A percentile compares a stretch with the other conserved stretches of the same genome.
phyloP scores from a whole-genome alignment of 2,888 invertebrate genomes.

The Campaea margaritaria region DNA sequence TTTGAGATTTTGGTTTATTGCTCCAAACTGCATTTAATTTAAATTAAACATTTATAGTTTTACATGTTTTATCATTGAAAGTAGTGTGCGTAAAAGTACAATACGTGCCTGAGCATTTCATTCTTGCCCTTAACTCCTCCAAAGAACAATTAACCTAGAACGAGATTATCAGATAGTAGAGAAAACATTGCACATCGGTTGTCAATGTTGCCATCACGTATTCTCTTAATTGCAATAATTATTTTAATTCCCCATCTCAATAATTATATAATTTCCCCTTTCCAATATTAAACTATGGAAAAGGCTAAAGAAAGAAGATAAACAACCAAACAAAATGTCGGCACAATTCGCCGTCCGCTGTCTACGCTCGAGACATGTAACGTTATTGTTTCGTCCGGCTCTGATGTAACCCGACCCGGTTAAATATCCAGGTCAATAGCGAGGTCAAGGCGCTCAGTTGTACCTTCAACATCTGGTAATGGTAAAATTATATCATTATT shows the following conservation, averaged over 20 bases:
- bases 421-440: conserved; percentile 61
- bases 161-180: too few species aligned
- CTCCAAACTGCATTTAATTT: too few species aligned
- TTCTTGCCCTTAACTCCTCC: too few species aligned
- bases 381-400: conserved; percentile 46
- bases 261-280: too few species aligned
- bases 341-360: conserved; percentile 8
- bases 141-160: too few species aligned
- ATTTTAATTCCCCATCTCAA: background rate
- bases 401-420: conserved; percentile 59
- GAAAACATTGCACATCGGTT: too few species aligned
- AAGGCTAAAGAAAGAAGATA: background rate
- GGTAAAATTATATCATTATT: conserved; percentile 37
- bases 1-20: too few species aligned
- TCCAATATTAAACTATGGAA: background rate
- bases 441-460: conserved; percentile 62
- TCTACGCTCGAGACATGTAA: conserved; percentile 24
- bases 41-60: too few species aligned
- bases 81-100: background rate
- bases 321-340: background rate
- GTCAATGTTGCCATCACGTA: too few species aligned
- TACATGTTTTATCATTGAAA: too few species aligned
- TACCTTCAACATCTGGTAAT: conserved; percentile 36
- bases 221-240: too few species aligned
- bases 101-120: too few species aligned